A percentile compares a stretch with the other conserved stretches of the same genome.
These are phyloP conservation scores for Sandelia bainsii DNA, from an alignment of 2,797 vertebrate species.

Conservation along the genomic window DNA sequence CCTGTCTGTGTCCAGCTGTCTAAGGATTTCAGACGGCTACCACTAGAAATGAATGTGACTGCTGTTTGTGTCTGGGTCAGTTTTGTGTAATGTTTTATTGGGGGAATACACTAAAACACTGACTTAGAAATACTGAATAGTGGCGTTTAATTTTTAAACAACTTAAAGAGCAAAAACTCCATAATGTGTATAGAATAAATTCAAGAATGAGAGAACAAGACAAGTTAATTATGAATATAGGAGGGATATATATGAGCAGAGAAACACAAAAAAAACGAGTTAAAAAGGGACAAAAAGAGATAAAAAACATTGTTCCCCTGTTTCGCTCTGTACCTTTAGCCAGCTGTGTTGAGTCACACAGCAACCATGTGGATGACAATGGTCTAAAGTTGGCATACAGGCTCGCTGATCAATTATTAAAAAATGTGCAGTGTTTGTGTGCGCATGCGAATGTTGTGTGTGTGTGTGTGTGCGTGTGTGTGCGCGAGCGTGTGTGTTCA, in stretches of 20 bases:
- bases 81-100: no score
- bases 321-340: slow-evolving; percentile 32
- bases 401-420: slow-evolving; percentile 69
- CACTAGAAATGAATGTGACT: background rate
- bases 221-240: background rate
- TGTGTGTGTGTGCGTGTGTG: slow-evolving; percentile 14
- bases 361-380: slow-evolving; percentile 41
- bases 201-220: background rate
- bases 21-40: slow-evolving; percentile 20
- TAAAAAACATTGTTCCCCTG: slow-evolving; percentile 10
- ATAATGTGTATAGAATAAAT: background rate
- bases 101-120: no score
- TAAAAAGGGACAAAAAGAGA: slow-evolving; percentile 18
- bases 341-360: slow-evolving; percentile 54
- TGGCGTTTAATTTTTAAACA: no score
- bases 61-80: no score
- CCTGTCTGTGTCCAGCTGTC: slow-evolving; percentile 34
- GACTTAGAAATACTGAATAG: no score
- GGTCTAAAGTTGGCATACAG: slow-evolving; percentile 51
- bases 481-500: slow-evolving; percentile 19
- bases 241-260: background rate
- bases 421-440: slow-evolving; percentile 18
- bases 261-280: background rate
- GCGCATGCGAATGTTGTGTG: slow-evolving; percentile 1
- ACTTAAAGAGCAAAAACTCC: slow-evolving; percentile 3